Evolutionary conservation across 1,140 invertebrate species (phyloP).

Genomic region (Lucilia cuprina): DNA sequence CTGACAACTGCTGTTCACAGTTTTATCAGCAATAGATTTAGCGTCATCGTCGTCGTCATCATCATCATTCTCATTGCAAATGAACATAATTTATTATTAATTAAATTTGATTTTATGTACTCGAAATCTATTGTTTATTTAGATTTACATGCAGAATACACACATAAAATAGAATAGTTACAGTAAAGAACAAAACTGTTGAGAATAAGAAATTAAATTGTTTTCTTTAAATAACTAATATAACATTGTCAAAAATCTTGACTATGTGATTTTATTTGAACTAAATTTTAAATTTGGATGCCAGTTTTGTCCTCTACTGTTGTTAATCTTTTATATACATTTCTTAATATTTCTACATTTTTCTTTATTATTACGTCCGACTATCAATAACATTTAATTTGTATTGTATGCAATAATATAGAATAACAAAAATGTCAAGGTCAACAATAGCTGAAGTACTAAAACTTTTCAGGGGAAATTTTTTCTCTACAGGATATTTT

Average conservation of each 20-base stretch:
- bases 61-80: not conserved
- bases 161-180: too few species aligned
- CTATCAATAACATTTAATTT: not conserved
- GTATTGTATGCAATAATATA: not conserved
- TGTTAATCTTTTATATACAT: not conserved
- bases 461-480: too few species aligned
- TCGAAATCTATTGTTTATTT: not conserved
- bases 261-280: too few species aligned
- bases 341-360: not conserved
- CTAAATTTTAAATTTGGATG: not conserved
- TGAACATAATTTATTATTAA: conserved; percentile 1
- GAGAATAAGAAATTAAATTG: too few species aligned
- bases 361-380: not conserved
- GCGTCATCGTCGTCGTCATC: not conserved
- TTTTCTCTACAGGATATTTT: too few species aligned
- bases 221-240: too few species aligned
- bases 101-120: not conserved
- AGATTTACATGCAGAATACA: not conserved
- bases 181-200: too few species aligned
- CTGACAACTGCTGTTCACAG: not conserved
- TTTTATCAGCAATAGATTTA: not conserved
- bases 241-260: too few species aligned
- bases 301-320: not conserved
- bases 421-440: not conserved
- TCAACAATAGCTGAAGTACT: not conserved